Base-by-base conservation (phyloP, 2,113 vertebrate species). In the Motacilla alba region DNA sequence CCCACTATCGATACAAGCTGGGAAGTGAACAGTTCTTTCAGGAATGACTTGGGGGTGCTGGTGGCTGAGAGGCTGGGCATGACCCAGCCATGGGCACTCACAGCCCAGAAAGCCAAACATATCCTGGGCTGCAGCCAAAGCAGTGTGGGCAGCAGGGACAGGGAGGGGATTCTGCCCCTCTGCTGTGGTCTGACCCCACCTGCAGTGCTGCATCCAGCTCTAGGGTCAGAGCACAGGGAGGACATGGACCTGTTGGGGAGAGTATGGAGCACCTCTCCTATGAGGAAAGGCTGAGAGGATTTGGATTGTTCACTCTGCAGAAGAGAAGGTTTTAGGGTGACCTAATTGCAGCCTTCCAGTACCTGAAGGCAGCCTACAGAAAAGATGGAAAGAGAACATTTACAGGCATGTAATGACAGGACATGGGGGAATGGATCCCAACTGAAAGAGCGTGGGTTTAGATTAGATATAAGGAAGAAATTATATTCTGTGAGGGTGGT, bases 31-130 rank as follows among this genome's bases (percentile, higher is more conserved):
- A 41, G 4, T 15, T 46, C 39, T 62, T 26, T 30, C 10, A 30
- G 41, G 46, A 68, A 60, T 0, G 17, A 1, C 3, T n/a, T 47
- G 28, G 7, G 4, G 5, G 0, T 46, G 52, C 28, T 60, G 69
- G 14, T 49, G 47, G 13, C 0, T 41, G 69, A 47, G 39, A 15
- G 30, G n/a, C 16, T 75, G 70, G 30, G 9, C 62, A 68, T 7
- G 14, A 27, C 11, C 21, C 30, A 55, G n/a, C 15, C 2, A 31
- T 27, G 20, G 6, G 21, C 11, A 13, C 21, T 35, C 2, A 0
- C n/a, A 35, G 26, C 41, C n/a, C 70, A 69, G 63, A 55, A 1
- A 62, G 12, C 7, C 53, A 68, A 30, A 47, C 0, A 0, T 62
- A 26, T 43, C 21, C n/a, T 69, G 41, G 30, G 21, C n/a, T 76